Base-by-base conservation (phyloP, 2,797 vertebrate genomes). In the Florisuga fusca region DNA sequence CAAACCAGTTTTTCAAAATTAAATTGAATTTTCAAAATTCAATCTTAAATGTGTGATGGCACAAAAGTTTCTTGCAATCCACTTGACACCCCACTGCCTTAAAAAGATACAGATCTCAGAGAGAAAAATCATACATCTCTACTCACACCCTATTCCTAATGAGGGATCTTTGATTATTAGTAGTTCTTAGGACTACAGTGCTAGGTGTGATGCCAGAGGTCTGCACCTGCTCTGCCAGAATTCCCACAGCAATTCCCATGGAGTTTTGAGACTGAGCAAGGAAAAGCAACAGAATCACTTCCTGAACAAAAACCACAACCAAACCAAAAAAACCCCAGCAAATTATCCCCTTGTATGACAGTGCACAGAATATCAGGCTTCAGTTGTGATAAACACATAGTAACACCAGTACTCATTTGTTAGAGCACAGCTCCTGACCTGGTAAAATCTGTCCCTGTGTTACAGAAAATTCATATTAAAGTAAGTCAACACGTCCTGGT, bases 101-200 rank as follows among this genome's bases (percentile, higher is more conserved):
- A 45, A 55, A 73, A 25, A 34, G 12, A 26, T 4, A 48, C 8
- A 50, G 15, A 66, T 27, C 10, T 50, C 6, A 3, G 16, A 58
- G 16, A 54, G 15, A 53, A 78, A 82, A 67, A 29, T 20, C 13
- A 15, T 8, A 53, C 58, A 84, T 36, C 54, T 68, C 66, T 75
- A 43, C 41, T 89, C 5, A 1, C 46, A 75, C 62, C 13, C 59
- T 10, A 34, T 10, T 5, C 36, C 48, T 29, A 50, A 7, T 1
- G 15, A 45, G 19, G 41, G 87, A 69, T 26, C 55, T 43, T 4
- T 6, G 12, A 9, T n/a, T 61, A 76, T 29, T 46, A 15, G 13
- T 23, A 78, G 41, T 12, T 51, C 48, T 41, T 31, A 45, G 3
- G 7, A 53, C 38, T 22, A 11, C 0, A 0, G 38, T 19, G 23